A percentile compares a stretch with the other conserved stretches of the same genome.
Conservation (phyloP, 1,140 invertebrate species). For the Vanessa atalanta region DNA sequence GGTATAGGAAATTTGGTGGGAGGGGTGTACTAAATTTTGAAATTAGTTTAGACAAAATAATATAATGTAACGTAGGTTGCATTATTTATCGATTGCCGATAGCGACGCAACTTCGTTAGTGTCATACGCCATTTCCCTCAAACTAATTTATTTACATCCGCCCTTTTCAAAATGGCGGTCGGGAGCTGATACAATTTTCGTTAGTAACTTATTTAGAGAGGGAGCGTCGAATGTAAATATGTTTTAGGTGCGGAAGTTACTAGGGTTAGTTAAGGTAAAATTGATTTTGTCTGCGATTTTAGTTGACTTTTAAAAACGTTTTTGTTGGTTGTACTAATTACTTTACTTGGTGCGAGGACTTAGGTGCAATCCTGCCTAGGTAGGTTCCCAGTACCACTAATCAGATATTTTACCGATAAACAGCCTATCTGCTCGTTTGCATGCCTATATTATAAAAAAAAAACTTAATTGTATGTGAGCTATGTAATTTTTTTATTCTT, state of each 20-base stretch:
- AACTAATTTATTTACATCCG: slow-evolving; percentile 53
- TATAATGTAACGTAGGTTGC: background rate
- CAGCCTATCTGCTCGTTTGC: too few relatives aligned
- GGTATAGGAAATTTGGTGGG: too few relatives aligned
- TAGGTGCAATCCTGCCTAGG: too few relatives aligned
- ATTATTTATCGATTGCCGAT: background rate
- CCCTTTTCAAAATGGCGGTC: slow-evolving; percentile 8
- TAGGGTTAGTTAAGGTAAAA: background rate
- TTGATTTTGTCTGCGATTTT: background rate
- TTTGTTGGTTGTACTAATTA: background rate
- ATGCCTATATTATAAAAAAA: too few relatives aligned
- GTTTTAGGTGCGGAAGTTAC: background rate
- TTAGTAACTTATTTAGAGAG: slow-evolving; percentile 43
- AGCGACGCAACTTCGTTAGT: background rate
- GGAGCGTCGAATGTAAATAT: slow-evolving; percentile 19
- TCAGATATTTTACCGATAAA: too few relatives aligned
- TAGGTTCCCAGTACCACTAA: too few relatives aligned
- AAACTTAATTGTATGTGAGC: too few relatives aligned
- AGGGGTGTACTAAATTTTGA: too few relatives aligned
- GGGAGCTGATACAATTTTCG: slow-evolving; percentile 54
- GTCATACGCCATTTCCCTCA: background rate
- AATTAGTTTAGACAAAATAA: too few relatives aligned
- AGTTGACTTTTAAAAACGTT: background rate
- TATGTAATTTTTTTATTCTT: too few relatives aligned
- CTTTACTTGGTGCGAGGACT: too few relatives aligned